Conservation (phyloP, 2,113 vertebrate genomes). For the Nannobrachium achirus region DNA sequence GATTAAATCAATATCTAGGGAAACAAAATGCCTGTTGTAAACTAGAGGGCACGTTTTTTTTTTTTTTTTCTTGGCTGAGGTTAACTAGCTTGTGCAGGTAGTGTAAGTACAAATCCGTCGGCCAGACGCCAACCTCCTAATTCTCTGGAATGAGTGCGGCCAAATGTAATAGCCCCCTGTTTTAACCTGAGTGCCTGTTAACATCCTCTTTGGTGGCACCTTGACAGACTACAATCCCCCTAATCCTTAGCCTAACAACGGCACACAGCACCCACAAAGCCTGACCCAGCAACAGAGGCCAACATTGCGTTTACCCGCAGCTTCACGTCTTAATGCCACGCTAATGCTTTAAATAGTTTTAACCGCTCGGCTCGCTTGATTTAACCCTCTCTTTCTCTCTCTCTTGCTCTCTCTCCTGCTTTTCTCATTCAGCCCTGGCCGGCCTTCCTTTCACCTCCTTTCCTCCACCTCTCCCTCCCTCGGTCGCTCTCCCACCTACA, state of each 20-base stretch:
- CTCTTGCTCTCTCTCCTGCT: not conserved
- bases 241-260: conserved; percentile 51
- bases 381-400: conserved; percentile 32
- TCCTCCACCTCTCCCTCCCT: not conserved
- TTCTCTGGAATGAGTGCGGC: conserved; percentile 14
- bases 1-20: too few relatives aligned
- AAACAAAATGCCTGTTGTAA: too few relatives aligned
- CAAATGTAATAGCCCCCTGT: conserved; percentile 21
- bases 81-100: not conserved
- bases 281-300: conserved; percentile 53
- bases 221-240: conserved; percentile 9
- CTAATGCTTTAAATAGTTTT: conserved; percentile 58
- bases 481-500: not conserved
- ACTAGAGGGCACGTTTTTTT: too few relatives aligned
- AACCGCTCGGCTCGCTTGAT: conserved; percentile 36
- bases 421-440: conserved; percentile 38
- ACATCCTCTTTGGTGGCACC: conserved; percentile 4
- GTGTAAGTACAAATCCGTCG: not conserved
- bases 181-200: conserved; percentile 19
- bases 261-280: conserved; percentile 33
- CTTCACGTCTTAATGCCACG: conserved; percentile 38
- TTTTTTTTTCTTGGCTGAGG: too few relatives aligned
- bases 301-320: conserved; percentile 47
- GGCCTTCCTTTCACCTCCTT: conserved; percentile 34
- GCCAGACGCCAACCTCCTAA: not conserved